Percentiles rank a stretch among this genome's conserved stretches.
Conservation (phyloP, 92 coral and sea anemone genomes). For the Desmophyllum pertusum region DNA sequence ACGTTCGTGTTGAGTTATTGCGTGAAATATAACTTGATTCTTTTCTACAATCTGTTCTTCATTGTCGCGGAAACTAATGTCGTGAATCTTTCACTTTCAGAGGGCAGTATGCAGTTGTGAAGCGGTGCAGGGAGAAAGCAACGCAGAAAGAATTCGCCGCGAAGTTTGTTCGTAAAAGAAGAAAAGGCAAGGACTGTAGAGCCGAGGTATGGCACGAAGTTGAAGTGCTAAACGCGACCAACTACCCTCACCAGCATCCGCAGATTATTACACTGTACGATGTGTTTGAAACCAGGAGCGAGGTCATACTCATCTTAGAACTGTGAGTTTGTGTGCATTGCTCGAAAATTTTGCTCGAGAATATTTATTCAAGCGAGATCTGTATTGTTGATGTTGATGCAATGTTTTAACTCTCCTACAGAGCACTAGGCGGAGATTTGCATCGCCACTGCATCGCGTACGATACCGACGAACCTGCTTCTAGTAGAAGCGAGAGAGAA, state of each 20-base stretch:
- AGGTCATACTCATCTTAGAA: constrained; percentile 80
- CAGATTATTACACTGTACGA: constrained; percentile 82
- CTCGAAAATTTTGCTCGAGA: background rate
- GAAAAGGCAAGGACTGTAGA: constrained; percentile 88
- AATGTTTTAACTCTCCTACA: constrained; percentile 48
- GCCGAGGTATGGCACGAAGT: constrained; percentile 96
- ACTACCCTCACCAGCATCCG: constrained; percentile 78
- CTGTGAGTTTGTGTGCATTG: constrained; percentile 60
- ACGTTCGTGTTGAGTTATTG: constrained; percentile 11
- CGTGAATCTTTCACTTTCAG: constrained; percentile 36
- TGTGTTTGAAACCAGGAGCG: constrained; percentile 85
- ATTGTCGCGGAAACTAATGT: background rate
- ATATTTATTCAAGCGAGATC: constrained; percentile 19
- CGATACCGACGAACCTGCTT: constrained; percentile 84
- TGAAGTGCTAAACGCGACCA: constrained; percentile 77
- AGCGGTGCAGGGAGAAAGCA: constrained; percentile 73
- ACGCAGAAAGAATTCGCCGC: constrained; percentile 81
- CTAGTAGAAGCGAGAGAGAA: constrained; percentile 89
- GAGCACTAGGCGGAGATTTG: constrained; percentile 94
- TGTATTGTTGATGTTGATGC: constrained; percentile 8
- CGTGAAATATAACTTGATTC: constrained; percentile 6
- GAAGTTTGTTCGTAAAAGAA: constrained; percentile 86
- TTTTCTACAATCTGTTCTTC: constrained; percentile 1
- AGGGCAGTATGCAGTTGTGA: constrained; percentile 90
- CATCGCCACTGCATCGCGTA: constrained; percentile 90